Percentiles rank a stretch among this genome's conserved stretches.
Conservation (phyloP, 2,888 invertebrate species). For the Cryptocephalus primarius region DNA sequence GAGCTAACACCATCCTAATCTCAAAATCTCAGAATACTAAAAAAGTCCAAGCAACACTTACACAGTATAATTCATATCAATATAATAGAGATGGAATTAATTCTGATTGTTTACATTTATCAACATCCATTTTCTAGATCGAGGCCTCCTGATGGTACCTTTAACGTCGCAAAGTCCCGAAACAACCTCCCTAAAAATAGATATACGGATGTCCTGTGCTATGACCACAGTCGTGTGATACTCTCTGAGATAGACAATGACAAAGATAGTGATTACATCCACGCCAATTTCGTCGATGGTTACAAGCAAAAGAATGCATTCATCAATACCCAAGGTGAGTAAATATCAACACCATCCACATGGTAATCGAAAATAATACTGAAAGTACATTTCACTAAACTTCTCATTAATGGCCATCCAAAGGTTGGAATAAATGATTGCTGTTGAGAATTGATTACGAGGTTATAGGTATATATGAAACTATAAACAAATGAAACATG, state of each 20-base stretch:
- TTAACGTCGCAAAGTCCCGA: conserved; percentile 71
- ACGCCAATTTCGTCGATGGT: conserved; percentile 96
- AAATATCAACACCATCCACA: background rate
- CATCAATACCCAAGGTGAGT: conserved; percentile 88
- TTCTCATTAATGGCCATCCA: background rate
- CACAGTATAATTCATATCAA: no score
- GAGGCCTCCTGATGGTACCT: conserved; percentile 76
- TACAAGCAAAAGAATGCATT: conserved; percentile 96
- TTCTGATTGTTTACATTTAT: no score
- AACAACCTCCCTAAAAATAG: conserved; percentile 74
- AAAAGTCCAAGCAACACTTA: no score
- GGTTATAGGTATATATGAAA: background rate
- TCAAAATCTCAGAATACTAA: no score
- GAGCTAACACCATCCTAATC: no score
- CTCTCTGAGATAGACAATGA: conserved; percentile 61
- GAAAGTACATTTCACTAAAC: no score
- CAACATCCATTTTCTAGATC: conserved; percentile 36
- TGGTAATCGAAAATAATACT: background rate
- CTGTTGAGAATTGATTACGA: background rate
- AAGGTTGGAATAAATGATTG: background rate
- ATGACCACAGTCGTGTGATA: conserved; percentile 88
- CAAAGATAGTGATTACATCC: conserved; percentile 82
- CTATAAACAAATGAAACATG: no score
- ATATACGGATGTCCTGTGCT: conserved; percentile 93
- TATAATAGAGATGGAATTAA: no score